phyloP scores from a whole-genome alignment of 2,888 invertebrate species.

The Rhingia campestris region DNA sequence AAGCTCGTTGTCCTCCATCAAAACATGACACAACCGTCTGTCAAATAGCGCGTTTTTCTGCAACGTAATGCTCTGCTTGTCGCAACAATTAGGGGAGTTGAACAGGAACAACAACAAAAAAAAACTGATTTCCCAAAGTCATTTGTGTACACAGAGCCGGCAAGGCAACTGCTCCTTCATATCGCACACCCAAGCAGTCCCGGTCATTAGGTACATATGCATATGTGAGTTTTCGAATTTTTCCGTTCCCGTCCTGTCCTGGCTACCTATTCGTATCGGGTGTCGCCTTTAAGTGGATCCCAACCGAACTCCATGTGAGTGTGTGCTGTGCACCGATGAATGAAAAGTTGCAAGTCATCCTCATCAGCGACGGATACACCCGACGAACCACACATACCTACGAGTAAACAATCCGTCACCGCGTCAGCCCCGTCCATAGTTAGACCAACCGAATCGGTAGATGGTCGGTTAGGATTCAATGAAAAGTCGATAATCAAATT shows the following conservation, averaged over 20 bases:
- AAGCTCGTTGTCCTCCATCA: conserved; percentile 73
- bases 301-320: background rate
- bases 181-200: background rate
- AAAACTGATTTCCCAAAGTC: conserved; percentile 71
- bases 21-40: conserved; percentile 69
- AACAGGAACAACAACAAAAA: background rate
- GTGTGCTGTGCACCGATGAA: conserved; percentile 23
- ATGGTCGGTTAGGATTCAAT: conserved; percentile 41
- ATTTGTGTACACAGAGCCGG: conserved; percentile 67
- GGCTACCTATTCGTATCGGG: conserved; percentile 17
- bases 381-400: conserved; percentile 3
- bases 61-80: conserved; percentile 61
- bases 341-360: conserved; percentile 65
- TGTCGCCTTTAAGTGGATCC: conserved; percentile 58
- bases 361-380: conserved; percentile 25
- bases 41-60: conserved; percentile 57
- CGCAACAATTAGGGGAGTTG: conserved; percentile 68
- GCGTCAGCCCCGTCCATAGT: conserved; percentile 20
- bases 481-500: conserved; percentile 72
- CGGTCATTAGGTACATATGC: background rate
- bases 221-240: conserved; percentile 14
- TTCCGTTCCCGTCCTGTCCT: background rate
- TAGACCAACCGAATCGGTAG: conserved; percentile 13
- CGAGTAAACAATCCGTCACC: conserved; percentile 14
- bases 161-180: conserved; percentile 40